phyloP scores from a whole-genome alignment of 1,140 invertebrate genomes.

The Trichoplusia ni region DNA sequence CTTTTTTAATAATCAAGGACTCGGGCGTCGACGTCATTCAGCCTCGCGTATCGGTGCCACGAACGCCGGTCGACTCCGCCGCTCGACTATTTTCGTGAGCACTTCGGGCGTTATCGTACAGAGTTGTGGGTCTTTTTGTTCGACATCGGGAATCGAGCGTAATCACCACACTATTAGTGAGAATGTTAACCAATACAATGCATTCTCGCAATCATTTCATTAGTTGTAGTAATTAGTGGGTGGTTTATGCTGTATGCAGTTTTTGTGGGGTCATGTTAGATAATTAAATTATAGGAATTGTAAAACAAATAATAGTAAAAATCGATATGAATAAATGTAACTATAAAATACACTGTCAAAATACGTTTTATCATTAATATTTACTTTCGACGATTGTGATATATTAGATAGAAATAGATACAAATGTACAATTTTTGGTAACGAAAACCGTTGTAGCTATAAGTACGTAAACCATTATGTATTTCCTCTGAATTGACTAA shows the following conservation, averaged over 20 bases:
- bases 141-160: conserved; percentile 18
- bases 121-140: conserved; percentile 31
- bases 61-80: conserved; percentile 15
- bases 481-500: not conserved
- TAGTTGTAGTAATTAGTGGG: conserved; percentile 14
- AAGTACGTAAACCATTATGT: too few relatives aligned
- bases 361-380: too few relatives aligned
- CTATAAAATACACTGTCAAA: not conserved
- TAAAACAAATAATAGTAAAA: too few relatives aligned
- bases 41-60: conserved; percentile 38
- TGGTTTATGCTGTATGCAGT: not conserved
- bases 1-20: conserved; percentile 41
- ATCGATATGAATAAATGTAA: too few relatives aligned
- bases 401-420: too few relatives aligned
- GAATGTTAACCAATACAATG: conserved; percentile 23
- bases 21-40: conserved; percentile 25
- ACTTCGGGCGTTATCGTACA: conserved; percentile 30
- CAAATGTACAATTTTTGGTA: not conserved
- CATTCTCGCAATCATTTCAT: conserved; percentile 13
- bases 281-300: too few relatives aligned
- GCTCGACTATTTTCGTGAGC: conserved; percentile 33
- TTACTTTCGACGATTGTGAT: too few relatives aligned
- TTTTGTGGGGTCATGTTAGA: conserved; percentile 7
- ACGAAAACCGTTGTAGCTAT: too few relatives aligned
- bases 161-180: conserved; percentile 24